phyloP scores from a whole-genome alignment of 2,113 vertebrate species.

The Austrofundulus limnaeus region DNA sequence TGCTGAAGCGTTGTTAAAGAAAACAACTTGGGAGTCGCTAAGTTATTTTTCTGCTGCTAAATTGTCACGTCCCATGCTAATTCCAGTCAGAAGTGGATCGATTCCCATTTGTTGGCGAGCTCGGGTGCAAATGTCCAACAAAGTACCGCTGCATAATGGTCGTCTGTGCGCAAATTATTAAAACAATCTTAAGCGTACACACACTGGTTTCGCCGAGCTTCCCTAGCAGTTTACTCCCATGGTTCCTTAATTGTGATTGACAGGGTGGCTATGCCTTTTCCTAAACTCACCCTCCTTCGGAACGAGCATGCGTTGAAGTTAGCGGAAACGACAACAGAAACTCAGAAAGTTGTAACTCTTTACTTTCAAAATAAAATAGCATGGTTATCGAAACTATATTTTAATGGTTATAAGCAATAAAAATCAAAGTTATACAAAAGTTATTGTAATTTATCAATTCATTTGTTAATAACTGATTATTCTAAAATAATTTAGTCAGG shows the following conservation, averaged over 20 bases:
- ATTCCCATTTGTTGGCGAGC: slow-evolving; percentile 56
- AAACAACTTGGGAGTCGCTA: slow-evolving; percentile 58
- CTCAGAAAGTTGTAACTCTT: neutral
- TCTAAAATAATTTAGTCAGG: neutral
- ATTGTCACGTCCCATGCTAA: slow-evolving; percentile 56
- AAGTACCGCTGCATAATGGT: slow-evolving; percentile 65
- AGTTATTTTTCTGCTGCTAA: slow-evolving; percentile 68
- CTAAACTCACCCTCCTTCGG: slow-evolving; percentile 75
- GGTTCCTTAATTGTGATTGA: slow-evolving; percentile 79
- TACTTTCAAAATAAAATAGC: slow-evolving; percentile 42
- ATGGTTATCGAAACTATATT: neutral
- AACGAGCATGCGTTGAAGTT: slow-evolving; percentile 56
- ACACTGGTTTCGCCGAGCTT: slow-evolving; percentile 66
- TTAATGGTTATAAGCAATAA: neutral
- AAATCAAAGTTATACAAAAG: neutral
- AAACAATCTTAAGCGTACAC: slow-evolving; percentile 58
- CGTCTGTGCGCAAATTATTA: slow-evolving; percentile 29
- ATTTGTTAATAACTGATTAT: neutral
- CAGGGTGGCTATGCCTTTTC: slow-evolving; percentile 75
- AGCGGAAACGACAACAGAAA: accelerated
- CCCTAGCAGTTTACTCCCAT: slow-evolving; percentile 73
- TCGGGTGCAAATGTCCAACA: slow-evolving; percentile 46
- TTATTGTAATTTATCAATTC: neutral
- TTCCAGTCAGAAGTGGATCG: slow-evolving; percentile 66
- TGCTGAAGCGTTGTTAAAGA: slow-evolving; percentile 15